Conservation (phyloP, 2,888 invertebrate genomes). For the Maniola hyperantus region DNA sequence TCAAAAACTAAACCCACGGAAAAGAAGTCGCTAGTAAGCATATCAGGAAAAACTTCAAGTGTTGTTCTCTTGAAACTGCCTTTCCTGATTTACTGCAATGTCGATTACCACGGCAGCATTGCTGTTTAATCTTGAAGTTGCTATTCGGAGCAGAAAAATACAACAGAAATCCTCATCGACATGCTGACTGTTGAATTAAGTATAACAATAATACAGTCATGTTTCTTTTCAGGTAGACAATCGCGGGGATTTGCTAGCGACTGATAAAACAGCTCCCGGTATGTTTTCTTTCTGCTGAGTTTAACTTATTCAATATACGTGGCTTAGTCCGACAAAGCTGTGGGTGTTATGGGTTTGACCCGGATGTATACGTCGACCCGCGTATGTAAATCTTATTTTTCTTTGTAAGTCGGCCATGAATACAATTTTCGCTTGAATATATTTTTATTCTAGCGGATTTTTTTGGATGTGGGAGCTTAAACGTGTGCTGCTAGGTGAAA, state of each 20-base stretch:
- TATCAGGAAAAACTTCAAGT: too few species aligned
- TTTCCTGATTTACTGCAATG: too few species aligned
- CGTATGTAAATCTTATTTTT: constrained; percentile 25
- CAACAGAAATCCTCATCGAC: background rate
- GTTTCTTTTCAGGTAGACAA: constrained; percentile 5
- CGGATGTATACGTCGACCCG: constrained; percentile 19
- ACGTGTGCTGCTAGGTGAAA: background rate
- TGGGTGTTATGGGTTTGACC: constrained; percentile 23
- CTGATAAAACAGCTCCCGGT: constrained; percentile 15
- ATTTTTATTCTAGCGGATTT: constrained; percentile 6
- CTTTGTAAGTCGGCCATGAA: constrained; percentile 19
- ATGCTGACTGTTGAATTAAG: background rate
- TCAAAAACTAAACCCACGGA: too few species aligned
- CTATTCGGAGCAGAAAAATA: too few species aligned
- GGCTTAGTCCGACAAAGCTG: constrained; percentile 20
- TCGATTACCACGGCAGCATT: too few species aligned
- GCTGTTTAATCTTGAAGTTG: too few species aligned
- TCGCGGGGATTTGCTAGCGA: constrained; percentile 2
- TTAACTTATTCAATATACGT: constrained; percentile 20
- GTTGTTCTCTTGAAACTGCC: too few species aligned
- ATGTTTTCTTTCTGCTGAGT: constrained; percentile 19
- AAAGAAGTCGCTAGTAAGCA: too few species aligned
- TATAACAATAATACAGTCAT: background rate
- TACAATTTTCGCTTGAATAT: constrained; percentile 20
- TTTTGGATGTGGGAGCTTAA: background rate